These are phyloP conservation scores for Atethmia centrago DNA, from an alignment of 2,888 invertebrate genomes.

Conservation along the genomic window DNA sequence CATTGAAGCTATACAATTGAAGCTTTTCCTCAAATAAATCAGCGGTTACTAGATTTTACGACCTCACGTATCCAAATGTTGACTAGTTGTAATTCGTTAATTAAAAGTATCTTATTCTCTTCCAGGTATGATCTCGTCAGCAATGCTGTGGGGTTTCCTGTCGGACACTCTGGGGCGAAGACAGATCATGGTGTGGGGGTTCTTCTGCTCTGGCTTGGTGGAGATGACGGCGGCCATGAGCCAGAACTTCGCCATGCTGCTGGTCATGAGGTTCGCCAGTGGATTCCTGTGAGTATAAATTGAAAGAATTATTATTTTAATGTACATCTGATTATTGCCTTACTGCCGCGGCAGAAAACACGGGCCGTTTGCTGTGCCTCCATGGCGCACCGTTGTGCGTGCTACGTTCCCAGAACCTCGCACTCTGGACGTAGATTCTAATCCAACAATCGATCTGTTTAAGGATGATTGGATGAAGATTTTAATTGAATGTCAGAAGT, in stretches of 20 bases:
- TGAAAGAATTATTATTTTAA: not conserved
- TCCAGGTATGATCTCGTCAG: constrained; percentile 94
- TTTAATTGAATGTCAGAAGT: too few species aligned
- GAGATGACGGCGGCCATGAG: constrained; percentile 92
- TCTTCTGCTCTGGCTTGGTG: constrained; percentile 91
- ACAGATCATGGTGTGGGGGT: constrained; percentile 92
- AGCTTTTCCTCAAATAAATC: too few species aligned
- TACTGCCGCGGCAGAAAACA: too few species aligned
- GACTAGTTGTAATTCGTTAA: not conserved
- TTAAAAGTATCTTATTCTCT: not conserved
- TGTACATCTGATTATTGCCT: not conserved
- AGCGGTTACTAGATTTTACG: too few species aligned
- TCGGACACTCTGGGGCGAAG: constrained; percentile 94
- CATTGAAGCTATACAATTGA: too few species aligned
- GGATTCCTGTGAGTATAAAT: constrained; percentile 93
- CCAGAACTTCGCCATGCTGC: constrained; percentile 92
- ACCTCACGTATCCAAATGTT: too few species aligned
- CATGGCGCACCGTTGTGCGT: too few species aligned
- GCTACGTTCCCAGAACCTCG: too few species aligned
- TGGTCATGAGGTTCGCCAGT: constrained; percentile 93
- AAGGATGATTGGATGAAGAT: too few species aligned
- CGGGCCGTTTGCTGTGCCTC: too few species aligned
- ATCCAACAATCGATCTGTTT: too few species aligned
- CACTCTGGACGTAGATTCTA: too few species aligned
- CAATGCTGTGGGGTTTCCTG: constrained; percentile 94